Evolutionary conservation across 2,113 vertebrate species (phyloP).

Genomic region (Salvator merianae): DNA sequence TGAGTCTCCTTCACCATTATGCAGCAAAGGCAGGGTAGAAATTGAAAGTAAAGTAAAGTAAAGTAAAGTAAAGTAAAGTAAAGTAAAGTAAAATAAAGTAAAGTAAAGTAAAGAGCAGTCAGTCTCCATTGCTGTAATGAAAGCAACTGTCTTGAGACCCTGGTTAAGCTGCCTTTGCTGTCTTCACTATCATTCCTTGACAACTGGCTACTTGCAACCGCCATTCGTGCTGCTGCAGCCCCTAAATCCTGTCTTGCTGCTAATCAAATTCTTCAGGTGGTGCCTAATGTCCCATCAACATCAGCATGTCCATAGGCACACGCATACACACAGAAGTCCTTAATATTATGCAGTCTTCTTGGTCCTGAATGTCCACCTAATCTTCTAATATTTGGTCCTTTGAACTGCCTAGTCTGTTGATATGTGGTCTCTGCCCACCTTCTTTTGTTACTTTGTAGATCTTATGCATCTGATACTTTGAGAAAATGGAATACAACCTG

Average conservation of each 20-base stretch:
- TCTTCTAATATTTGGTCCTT: neutral
- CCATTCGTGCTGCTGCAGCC: neutral
- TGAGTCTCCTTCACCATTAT: no score
- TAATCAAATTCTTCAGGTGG: neutral
- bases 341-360: neutral
- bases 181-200: neutral
- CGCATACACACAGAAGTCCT: neutral
- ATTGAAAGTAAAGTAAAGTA: no score
- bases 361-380: neutral
- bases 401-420: neutral
- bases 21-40: no score
- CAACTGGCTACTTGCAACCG: neutral
- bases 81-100: no score
- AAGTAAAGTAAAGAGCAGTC: no score
- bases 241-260: neutral
- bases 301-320: neutral
- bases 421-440: neutral
- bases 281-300: no score
- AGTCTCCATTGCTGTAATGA: no score
- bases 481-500: neutral
- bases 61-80: no score
- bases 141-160: neutral
- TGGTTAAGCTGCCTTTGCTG: neutral
- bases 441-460: neutral
- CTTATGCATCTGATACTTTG: neutral